Conservation (phyloP, 2,888 invertebrate species). For the Temnothorax unifasciatus region DNA sequence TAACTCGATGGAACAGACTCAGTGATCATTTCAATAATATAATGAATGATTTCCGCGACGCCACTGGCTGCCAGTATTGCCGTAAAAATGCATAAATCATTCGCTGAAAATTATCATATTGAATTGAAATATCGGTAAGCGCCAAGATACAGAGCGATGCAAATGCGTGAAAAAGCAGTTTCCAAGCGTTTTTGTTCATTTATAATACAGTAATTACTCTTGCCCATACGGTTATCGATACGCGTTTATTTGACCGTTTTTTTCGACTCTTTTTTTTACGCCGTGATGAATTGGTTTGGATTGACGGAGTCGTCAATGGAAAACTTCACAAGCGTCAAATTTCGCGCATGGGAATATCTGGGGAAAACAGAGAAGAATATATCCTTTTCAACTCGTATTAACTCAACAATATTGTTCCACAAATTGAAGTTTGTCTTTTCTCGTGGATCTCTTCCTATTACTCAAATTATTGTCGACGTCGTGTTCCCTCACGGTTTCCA, state of each 20-base stretch:
- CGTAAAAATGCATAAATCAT: not conserved
- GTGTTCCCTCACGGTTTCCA: not conserved
- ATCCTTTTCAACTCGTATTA: not conserved
- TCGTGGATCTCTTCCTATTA: not conserved
- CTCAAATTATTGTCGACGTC: slow-evolving; percentile 26
- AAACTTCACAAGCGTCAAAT: not conserved
- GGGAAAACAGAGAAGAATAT: not conserved
- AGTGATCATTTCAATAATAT: slow-evolving; percentile 13
- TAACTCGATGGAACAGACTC: not conserved
- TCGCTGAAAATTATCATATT: not conserved
- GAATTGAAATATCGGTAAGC: not conserved
- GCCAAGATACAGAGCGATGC: not conserved
- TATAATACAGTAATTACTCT: not conserved
- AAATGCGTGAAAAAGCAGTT: slow-evolving; percentile 19
- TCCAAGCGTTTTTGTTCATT: not conserved
- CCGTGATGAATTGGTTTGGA: not conserved
- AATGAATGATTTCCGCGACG: slow-evolving; percentile 12
- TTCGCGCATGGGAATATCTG: not conserved
- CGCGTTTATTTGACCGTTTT: slow-evolving; percentile 30
- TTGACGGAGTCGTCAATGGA: not conserved
- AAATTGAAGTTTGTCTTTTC: not conserved
- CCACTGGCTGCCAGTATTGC: not conserved
- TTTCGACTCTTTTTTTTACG: not conserved
- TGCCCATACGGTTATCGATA: slow-evolving; percentile 6
- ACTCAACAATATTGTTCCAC: not conserved